Conservation (phyloP, 2,113 vertebrate genomes). For the Pelobates fuscus region DNA sequence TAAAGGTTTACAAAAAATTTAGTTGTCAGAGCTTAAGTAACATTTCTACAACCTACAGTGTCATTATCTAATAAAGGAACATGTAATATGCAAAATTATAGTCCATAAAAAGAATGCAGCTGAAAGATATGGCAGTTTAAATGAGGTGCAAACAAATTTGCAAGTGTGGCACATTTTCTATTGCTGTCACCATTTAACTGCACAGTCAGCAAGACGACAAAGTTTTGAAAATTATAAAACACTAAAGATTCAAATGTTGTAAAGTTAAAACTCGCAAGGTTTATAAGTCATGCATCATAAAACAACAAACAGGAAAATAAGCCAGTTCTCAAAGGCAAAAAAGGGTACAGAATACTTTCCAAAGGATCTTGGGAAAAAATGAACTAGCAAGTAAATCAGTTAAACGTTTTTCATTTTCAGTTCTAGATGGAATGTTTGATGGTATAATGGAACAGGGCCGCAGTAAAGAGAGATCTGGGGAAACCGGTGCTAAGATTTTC, state of each 20-base stretch:
- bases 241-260: neutral
- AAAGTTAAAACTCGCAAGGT: neutral
- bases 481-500: no score
- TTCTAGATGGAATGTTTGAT: no score
- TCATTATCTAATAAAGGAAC: constrained; percentile 32
- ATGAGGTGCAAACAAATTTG: constrained; percentile 24
- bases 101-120: constrained; percentile 41
- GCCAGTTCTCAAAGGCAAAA: neutral
- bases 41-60: neutral
- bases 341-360: no score
- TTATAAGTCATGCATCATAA: constrained; percentile 25
- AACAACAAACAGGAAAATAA: neutral
- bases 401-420: no score
- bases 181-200: constrained; percentile 21
- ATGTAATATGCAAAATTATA: constrained; percentile 25
- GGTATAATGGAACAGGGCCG: no score
- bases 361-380: no score
- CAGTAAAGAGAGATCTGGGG: no score
- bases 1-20: neutral
- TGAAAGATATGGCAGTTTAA: constrained; percentile 31
- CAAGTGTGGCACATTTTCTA: constrained; percentile 27
- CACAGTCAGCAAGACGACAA: constrained; percentile 25
- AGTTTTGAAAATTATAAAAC: constrained; percentile 22
- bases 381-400: no score
- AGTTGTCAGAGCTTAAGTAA: neutral